Conservation (phyloP, 2,888 invertebrate genomes). For the Cyrtodaria siliqua region DNA sequence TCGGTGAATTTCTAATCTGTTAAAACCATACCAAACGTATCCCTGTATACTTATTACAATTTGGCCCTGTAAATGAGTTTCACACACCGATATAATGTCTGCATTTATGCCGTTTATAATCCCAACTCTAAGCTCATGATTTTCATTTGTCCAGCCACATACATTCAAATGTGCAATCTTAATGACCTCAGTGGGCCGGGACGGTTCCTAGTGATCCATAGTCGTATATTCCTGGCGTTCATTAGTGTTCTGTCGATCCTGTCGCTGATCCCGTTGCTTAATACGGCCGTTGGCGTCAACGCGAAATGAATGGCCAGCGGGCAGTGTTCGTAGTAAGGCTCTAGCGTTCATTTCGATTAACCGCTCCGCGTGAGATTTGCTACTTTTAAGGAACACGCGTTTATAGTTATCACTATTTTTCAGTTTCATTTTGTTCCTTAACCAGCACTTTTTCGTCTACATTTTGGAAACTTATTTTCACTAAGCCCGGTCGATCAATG, state of each 20-base stretch:
- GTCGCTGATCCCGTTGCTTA: not conserved
- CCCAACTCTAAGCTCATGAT: constrained; percentile 15
- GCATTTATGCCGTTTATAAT: constrained; percentile 32
- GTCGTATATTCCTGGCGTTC: not conserved
- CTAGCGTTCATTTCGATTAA: constrained; percentile 42
- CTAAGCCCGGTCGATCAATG: too few species aligned
- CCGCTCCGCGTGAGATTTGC: constrained; percentile 35
- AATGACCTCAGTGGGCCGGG: constrained; percentile 21
- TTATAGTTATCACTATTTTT: too few species aligned
- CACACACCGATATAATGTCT: constrained; percentile 44
- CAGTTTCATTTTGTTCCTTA: constrained; percentile 26
- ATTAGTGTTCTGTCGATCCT: constrained; percentile 5
- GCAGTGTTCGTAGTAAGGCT: constrained; percentile 31
- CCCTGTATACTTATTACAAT: constrained; percentile 1
- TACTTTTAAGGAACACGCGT: constrained; percentile 27
- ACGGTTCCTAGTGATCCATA: constrained; percentile 12
- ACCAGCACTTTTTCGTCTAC: too few species aligned
- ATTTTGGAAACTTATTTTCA: too few species aligned
- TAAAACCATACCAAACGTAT: constrained; percentile 43
- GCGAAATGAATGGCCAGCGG: constrained; percentile 26
- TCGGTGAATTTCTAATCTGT: constrained; percentile 22
- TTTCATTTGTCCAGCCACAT: constrained; percentile 53
- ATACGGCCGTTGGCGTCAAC: constrained; percentile 37
- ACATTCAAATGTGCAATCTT: constrained; percentile 48
- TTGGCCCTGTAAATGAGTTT: constrained; percentile 29